Conservation (phyloP, 1,140 invertebrate species). For the Drosophila orena region DNA sequence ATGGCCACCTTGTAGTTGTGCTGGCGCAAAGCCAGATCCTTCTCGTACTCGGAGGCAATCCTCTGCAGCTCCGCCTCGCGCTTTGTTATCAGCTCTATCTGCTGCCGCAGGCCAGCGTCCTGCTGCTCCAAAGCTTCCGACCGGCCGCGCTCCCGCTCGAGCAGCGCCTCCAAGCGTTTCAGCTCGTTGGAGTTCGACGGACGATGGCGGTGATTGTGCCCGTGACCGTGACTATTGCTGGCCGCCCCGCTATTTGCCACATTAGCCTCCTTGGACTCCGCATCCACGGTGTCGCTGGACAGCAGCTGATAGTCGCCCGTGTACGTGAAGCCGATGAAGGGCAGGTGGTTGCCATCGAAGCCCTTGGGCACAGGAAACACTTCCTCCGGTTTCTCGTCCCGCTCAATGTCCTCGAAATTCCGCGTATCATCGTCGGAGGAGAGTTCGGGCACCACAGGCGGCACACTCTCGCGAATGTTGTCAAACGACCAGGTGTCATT, state of each 20-base stretch:
- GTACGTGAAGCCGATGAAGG: slow-evolving; percentile 99
- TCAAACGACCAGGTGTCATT: slow-evolving; percentile 99
- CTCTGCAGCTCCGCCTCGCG: slow-evolving; percentile 91
- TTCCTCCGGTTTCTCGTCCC: slow-evolving; percentile 94
- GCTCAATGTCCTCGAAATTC: slow-evolving; percentile 99
- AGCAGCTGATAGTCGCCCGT: slow-evolving; percentile 93
- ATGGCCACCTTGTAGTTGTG: slow-evolving; percentile 96
- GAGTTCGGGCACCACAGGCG: slow-evolving; percentile 98
- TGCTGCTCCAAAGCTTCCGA: slow-evolving; percentile 91
- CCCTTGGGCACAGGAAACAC: slow-evolving; percentile 98
- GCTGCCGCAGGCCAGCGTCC: slow-evolving; percentile 89
- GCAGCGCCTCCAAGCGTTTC: slow-evolving; percentile 89
- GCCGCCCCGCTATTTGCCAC: slow-evolving; percentile 69
- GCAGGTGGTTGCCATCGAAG: slow-evolving; percentile 99
- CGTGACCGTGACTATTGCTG: slow-evolving; percentile 62
- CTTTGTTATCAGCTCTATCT: slow-evolving; percentile 90
- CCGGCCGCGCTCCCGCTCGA: slow-evolving; percentile 89
- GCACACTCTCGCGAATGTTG: slow-evolving; percentile 96
- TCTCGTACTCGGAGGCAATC: slow-evolving; percentile 92
- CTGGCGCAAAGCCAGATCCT: slow-evolving; percentile 92
- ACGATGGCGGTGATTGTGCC: slow-evolving; percentile 85
- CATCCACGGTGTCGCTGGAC: slow-evolving; percentile 87
- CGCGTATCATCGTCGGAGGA: slow-evolving; percentile 98
- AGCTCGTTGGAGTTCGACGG: slow-evolving; percentile 86
- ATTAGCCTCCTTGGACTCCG: slow-evolving; percentile 86